These are phyloP conservation scores for Loris lydekkerianus DNA, from an alignment of 2,797 vertebrate genomes.

Conservation along the genomic window DNA sequence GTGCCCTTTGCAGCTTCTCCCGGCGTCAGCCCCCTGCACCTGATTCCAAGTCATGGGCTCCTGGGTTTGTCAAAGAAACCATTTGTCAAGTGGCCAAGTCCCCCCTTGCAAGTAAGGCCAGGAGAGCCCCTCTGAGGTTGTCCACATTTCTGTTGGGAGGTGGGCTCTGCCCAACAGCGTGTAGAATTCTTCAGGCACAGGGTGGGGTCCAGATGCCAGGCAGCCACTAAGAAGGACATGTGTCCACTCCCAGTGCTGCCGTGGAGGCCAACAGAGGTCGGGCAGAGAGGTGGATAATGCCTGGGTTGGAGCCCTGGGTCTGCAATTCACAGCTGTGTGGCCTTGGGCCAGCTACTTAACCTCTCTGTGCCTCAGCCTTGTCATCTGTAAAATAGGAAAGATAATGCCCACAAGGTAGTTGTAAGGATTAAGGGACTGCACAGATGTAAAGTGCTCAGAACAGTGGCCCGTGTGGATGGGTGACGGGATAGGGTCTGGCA, in stretches of 20 bases:
- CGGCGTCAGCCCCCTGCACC: accelerated
- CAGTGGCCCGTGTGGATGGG: accelerated
- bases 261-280: background rate
- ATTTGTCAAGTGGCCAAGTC: too few relatives aligned
- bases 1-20: background rate
- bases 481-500: accelerated
- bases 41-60: accelerated
- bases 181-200: background rate
- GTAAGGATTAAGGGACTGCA: background rate
- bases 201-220: accelerated
- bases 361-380: background rate
- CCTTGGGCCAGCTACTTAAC: background rate
- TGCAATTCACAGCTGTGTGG: background rate
- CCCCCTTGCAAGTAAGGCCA: too few relatives aligned
- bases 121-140: background rate
- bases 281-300: accelerated
- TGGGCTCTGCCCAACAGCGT: background rate
- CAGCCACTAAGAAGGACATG: accelerated
- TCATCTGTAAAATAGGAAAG: background rate
- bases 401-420: too few relatives aligned
- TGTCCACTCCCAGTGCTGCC: accelerated
- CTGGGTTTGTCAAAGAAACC: accelerated
- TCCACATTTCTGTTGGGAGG: background rate
- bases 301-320: background rate
- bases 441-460: background rate